phyloP scores from a whole-genome alignment of 1,140 invertebrate species.

The Grapholita molesta region DNA sequence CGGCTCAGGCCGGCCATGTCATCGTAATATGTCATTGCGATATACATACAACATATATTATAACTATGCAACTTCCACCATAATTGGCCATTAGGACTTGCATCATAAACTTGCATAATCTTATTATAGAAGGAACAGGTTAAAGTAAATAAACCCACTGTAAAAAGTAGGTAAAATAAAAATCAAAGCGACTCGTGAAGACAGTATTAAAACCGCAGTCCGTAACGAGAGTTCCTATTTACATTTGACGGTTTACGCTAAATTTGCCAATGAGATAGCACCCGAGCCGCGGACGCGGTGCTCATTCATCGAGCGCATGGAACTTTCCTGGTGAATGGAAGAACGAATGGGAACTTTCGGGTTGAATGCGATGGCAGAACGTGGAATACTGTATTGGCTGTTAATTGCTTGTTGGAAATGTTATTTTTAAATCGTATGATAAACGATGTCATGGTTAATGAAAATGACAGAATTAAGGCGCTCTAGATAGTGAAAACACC shows the following conservation, averaged over 20 bases:
- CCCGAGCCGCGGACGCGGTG: neutral
- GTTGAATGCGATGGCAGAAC: neutral
- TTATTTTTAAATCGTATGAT: neutral
- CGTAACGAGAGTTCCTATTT: conserved; percentile 21
- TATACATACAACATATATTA: too few relatives aligned
- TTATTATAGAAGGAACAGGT: too few relatives aligned
- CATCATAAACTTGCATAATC: too few relatives aligned
- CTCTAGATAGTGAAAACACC: too few relatives aligned
- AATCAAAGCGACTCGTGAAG: too few relatives aligned
- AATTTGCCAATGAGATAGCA: conserved; percentile 68
- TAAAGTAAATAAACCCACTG: too few relatives aligned
- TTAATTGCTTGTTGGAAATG: neutral
- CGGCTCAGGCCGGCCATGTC: too few relatives aligned
- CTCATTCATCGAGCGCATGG: conserved; percentile 27
- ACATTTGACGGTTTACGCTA: conserved; percentile 61
- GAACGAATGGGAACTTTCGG: neutral
- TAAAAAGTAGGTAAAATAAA: too few relatives aligned
- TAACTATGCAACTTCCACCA: too few relatives aligned
- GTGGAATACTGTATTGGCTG: neutral
- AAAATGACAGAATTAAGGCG: too few relatives aligned
- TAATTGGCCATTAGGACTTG: too few relatives aligned
- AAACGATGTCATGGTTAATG: neutral
- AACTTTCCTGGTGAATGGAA: neutral
- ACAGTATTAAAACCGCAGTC: conserved; percentile 15
- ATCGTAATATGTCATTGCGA: too few relatives aligned